Evolutionary conservation across 2,797 vertebrate genomes (phyloP), one percentile per base, ranked within the genome.

Genomic region (Labeo calbasu): DNA sequence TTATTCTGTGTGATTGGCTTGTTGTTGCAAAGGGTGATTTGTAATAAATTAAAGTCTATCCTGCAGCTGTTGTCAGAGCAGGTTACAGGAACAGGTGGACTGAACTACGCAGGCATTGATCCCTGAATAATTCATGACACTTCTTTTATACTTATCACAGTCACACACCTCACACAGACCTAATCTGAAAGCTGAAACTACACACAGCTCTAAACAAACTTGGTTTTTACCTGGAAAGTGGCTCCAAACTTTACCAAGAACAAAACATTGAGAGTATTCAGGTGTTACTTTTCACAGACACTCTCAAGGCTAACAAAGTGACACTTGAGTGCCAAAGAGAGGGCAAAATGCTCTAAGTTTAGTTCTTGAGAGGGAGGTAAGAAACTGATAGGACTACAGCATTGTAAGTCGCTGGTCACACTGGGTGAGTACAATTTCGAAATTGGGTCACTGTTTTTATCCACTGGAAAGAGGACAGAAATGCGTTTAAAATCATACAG

Each of bases 71-170:
- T 61, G 82, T 69, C 65, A 77, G 65, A 57, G 75, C 48, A 77
- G 75, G 75, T 84, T 84, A 84, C 82, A 55, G 36, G 72, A 69
- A 51, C 63, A 83, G 72, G 77, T 84, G 63, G 73, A 78, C 82
- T 78, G 13, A 66, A 78, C 82, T 59, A 48, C 75, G 36, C 23
- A 21, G 51, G 63, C 75, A 78, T 21, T 70, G 65, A 84, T 19
- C 40, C 23, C 65, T 84, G 25, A 84, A 84, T 84, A 78, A 84
- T 84, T 77, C 12, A 78, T 51, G 23, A 59, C 25, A 70, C 65
- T 78, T 84, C 82, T 78, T 84, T 83, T 65, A 83, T 69, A 70
- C 73, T 77, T 77, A 83, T 59, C 36, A 77, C 75, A 63, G 43
- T 79, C 53, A 73, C 51, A 61, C 19, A 79, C 73, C 43, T 72